Evolutionary conservation across 2,888 invertebrate species (phyloP), one percentile per base, ranked within the genome.

Genomic region (Cephus spinipes): DNA sequence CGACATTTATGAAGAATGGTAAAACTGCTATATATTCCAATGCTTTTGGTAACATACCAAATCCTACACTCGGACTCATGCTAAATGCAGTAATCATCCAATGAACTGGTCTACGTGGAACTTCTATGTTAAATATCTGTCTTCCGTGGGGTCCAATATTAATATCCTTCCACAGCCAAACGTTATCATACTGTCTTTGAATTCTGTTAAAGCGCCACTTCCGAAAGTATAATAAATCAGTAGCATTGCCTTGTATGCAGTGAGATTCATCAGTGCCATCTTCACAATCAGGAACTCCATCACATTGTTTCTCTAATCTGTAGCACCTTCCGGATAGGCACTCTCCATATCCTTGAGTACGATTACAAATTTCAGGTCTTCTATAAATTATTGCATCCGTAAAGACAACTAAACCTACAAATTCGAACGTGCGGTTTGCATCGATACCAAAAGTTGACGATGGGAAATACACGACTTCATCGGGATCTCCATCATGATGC

Each of bases 1-100:
- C 98, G 75, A 98, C 96, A 87, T 97, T 97, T 85, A 98, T 98
- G 92, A 96, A 98, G 94, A 99, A 98, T 30, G 98, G 98, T 69
- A 98, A 93, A 0, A 97, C 96, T 23, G 97, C 98, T 35, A 96
- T 95, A 91, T 98, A 98, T 94, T 96, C 96, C 69, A 97, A 94
- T 0, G 98, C 96, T 81, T 94, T 94, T 15, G 94, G 94, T 73
- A 98, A 90, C 95, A 99, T 96, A 74, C 98, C 98, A 83, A 98
- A 96, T 0, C 98, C 98, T 76, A 94, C 93, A 0, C 95, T 94
- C 1, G 96, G 96, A 85, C 98, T 98, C 92, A 99, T 96, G 84
- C 97, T 96, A 89, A 98, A 97, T 0, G 97, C 97, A 15, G 97
- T 97, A 1, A 99, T 94, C 93, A 98, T 97, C 98, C 98, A 99